A percentile compares a stretch with the other conserved stretches of the same genome.
Conservation (phyloP, 1,140 invertebrate species). For the Atta cephalotes region DNA sequence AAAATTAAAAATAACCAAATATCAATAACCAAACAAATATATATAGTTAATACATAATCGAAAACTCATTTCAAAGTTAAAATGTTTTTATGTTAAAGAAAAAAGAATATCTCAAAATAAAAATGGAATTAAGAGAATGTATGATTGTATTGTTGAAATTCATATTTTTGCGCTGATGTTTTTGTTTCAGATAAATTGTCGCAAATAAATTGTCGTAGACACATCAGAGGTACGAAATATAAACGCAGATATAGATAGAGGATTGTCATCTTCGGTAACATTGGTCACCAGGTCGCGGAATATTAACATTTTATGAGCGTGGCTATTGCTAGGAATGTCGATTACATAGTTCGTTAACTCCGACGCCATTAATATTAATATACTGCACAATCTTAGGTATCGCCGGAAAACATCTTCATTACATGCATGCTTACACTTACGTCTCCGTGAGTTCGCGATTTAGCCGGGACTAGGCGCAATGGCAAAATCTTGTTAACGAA, state of each 20-base stretch:
- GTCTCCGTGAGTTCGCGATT: slow-evolving; percentile 29
- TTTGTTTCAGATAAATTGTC: slow-evolving; percentile 5
- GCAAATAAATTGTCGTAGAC: slow-evolving; percentile 5
- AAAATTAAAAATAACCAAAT: neutral
- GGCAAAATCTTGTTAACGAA: slow-evolving; percentile 65
- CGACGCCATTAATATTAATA: slow-evolving; percentile 68
- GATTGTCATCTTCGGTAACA: slow-evolving; percentile 39
- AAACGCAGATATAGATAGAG: neutral
- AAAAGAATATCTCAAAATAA: slow-evolving; percentile 4
- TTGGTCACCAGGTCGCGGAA: slow-evolving; percentile 49
- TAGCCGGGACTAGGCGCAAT: slow-evolving; percentile 36
- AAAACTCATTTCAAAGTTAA: neutral
- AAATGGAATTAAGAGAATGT: slow-evolving; percentile 13
- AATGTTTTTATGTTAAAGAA: neutral
- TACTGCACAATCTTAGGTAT: slow-evolving; percentile 51
- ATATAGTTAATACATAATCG: neutral
- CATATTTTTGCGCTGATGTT: neutral
- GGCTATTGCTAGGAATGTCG: slow-evolving; percentile 60
- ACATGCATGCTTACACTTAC: slow-evolving; percentile 31
- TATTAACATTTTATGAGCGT: slow-evolving; percentile 66
- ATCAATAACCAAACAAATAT: neutral
- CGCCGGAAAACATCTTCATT: slow-evolving; percentile 65
- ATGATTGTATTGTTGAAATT: slow-evolving; percentile 37
- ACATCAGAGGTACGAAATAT: neutral
- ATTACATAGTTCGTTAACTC: slow-evolving; percentile 69